These are phyloP conservation scores for Drymonia ruficornis DNA, from an alignment of 2,888 invertebrate genomes.

Conservation along the genomic window DNA sequence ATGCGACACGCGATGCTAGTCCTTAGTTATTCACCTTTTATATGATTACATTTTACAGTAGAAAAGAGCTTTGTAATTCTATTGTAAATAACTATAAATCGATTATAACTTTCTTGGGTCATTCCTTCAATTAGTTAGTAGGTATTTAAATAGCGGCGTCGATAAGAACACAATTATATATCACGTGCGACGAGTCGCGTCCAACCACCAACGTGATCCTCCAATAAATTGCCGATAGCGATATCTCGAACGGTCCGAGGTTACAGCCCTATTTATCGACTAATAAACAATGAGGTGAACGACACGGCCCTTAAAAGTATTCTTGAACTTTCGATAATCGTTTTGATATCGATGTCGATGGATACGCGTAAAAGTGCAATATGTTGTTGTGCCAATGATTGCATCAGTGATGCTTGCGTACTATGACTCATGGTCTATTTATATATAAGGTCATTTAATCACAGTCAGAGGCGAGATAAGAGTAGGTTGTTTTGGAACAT, in stretches of 20 bases:
- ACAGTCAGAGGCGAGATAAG: too few relatives aligned
- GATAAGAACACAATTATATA: slow-evolving; percentile 6
- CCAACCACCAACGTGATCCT: slow-evolving; percentile 14
- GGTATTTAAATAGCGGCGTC: neutral
- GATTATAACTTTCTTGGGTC: too few relatives aligned
- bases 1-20: slow-evolving; percentile 1
- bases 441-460: slow-evolving; percentile 5
- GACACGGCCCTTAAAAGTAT: neutral
- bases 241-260: slow-evolving; percentile 24
- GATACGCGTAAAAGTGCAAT: neutral
- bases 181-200: slow-evolving; percentile 5
- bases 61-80: too few relatives aligned
- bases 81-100: too few relatives aligned
- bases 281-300: slow-evolving; percentile 9
- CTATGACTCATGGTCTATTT: slow-evolving; percentile 16
- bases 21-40: neutral
- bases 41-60: too few relatives aligned
- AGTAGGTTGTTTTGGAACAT: too few relatives aligned
- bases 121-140: too few relatives aligned
- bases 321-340: slow-evolving; percentile 6
- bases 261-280: slow-evolving; percentile 27
- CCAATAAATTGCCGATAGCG: slow-evolving; percentile 35
- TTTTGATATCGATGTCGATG: slow-evolving; percentile 3
- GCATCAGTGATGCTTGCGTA: slow-evolving; percentile 24
- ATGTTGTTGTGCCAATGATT: slow-evolving; percentile 23